Percentiles rank a stretch among this genome's conserved stretches.
Evolutionary conservation across 2,888 invertebrate species (phyloP).

Genomic region (Sinotaia quadrata): DNA sequence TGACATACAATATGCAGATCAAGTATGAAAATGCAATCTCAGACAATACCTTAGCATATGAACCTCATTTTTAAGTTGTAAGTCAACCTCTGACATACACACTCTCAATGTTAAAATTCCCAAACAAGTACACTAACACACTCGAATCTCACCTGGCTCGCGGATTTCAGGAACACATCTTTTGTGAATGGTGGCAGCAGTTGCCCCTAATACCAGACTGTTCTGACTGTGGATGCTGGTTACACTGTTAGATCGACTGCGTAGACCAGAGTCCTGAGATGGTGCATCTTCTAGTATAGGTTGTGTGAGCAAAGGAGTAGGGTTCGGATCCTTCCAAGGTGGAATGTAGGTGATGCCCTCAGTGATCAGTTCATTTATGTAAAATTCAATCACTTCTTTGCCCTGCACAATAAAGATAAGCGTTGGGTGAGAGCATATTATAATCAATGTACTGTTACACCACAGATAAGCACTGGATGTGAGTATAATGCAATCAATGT

Average conservation of each 20-base stretch:
- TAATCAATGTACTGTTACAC: too few species aligned
- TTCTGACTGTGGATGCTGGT: constrained; percentile 47
- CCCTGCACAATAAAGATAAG: constrained; percentile 78
- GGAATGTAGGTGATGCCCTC: constrained; percentile 82
- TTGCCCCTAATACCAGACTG: constrained; percentile 72
- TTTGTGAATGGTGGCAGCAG: constrained; percentile 62
- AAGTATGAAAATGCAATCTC: too few species aligned
- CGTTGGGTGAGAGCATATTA: too few species aligned
- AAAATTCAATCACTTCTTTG: constrained; percentile 93
- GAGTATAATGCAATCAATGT: too few species aligned
- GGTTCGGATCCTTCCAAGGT: constrained; percentile 75
- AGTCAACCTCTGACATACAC: neutral
- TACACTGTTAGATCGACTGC: constrained; percentile 61
- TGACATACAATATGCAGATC: too few species aligned
- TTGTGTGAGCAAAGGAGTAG: constrained; percentile 15
- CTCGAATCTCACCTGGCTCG: neutral
- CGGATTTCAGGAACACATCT: constrained; percentile 3
- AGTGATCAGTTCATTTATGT: constrained; percentile 83
- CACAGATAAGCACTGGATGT: too few species aligned
- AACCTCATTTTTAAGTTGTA: too few species aligned
- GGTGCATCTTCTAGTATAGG: constrained; percentile 47
- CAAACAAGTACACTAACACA: neutral
- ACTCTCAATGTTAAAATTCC: neutral
- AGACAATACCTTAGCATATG: too few species aligned
- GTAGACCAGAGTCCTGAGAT: constrained; percentile 61